These are phyloP conservation scores for Amiota mariae DNA, from an alignment of 2,888 invertebrate species.

Conservation along the genomic window DNA sequence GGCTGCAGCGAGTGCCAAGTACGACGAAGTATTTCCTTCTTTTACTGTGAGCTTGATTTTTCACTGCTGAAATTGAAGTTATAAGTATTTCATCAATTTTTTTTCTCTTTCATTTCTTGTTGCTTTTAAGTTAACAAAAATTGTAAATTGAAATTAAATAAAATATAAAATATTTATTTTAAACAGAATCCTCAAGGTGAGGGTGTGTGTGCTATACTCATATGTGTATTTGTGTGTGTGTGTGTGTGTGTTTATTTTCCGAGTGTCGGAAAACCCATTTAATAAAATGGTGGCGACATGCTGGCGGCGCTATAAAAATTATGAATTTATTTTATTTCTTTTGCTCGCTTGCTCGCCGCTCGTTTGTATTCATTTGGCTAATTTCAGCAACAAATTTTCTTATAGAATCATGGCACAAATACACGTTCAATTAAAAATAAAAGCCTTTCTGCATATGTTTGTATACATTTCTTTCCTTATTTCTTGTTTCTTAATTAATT, in stretches of 20 bases:
- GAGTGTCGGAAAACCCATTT: slow-evolving; percentile 7
- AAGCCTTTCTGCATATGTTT: too few relatives aligned
- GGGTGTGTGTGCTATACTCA: too few relatives aligned
- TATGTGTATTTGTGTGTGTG: background rate
- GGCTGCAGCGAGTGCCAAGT: background rate
- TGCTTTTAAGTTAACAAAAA: background rate
- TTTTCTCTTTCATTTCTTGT: background rate
- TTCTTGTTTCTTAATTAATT: background rate
- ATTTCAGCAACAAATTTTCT: background rate
- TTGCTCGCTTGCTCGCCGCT: too few relatives aligned
- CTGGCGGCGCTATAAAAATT: slow-evolving; percentile 14
- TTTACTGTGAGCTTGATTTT: background rate
- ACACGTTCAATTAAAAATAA: background rate
- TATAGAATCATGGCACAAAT: background rate
- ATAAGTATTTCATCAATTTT: background rate
- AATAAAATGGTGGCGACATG: slow-evolving; percentile 12
- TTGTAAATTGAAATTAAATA: too few relatives aligned
- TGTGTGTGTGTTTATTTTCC: background rate
- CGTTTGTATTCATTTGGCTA: slow-evolving; percentile 4
- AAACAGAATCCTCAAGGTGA: too few relatives aligned
- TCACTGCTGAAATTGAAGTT: background rate
- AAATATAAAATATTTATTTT: too few relatives aligned
- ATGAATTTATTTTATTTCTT: slow-evolving; percentile 19
- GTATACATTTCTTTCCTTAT: background rate
- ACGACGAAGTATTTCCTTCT: slow-evolving; percentile 11